These are phyloP conservation scores for Eulacestoma nigropectus DNA, from an alignment of 2,113 vertebrate species.

Conservation along the genomic window DNA sequence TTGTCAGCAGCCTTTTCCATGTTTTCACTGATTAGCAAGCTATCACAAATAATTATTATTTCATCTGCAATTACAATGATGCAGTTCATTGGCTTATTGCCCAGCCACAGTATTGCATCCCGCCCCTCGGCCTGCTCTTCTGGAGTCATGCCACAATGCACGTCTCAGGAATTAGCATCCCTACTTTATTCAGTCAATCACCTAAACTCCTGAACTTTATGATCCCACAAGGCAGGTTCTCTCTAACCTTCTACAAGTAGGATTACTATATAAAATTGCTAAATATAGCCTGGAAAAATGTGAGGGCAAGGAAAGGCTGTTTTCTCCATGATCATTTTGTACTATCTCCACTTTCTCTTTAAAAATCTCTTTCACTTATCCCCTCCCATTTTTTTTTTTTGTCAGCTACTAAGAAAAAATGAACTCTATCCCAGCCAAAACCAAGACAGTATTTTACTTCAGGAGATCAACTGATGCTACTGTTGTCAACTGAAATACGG, in stretches of 20 bases:
- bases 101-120: neutral
- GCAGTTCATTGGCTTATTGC: slow-evolving; percentile 33
- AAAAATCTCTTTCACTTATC: neutral
- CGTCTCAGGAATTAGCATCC: neutral
- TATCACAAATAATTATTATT: slow-evolving; percentile 75
- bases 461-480: neutral
- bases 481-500: neutral
- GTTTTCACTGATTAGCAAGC: slow-evolving; percentile 67
- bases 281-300: neutral
- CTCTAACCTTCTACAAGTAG: neutral
- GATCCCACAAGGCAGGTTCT: neutral
- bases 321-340: neutral
- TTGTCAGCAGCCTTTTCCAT: slow-evolving; percentile 67
- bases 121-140: neutral
- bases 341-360: neutral
- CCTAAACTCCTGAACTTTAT: slow-evolving; percentile 10
- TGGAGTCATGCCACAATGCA: neutral
- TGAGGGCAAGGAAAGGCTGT: neutral
- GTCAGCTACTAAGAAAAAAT: neutral
- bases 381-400: accelerated
- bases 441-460: neutral
- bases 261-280: neutral
- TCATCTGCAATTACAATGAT: slow-evolving; percentile 70
- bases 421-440: neutral
- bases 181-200: slow-evolving; percentile 14